Evolutionary conservation across 2,113 vertebrate species (phyloP).

Genomic region (Sciurus niger): DNA sequence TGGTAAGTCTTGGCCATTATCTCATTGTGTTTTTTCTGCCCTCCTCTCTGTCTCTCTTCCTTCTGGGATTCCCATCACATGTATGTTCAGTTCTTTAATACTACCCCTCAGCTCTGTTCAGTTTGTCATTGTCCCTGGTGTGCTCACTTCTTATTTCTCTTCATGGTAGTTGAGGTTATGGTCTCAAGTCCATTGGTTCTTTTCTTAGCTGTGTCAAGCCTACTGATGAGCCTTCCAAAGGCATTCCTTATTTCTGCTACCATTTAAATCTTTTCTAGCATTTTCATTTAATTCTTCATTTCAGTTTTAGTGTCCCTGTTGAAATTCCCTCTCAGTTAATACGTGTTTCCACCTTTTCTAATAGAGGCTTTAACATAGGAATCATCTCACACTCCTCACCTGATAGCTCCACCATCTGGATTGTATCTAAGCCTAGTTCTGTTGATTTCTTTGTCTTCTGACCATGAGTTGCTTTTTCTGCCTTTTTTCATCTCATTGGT

Average conservation of each 20-base stretch:
- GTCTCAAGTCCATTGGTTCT: neutral
- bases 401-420: neutral
- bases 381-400: neutral
- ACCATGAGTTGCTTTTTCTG: neutral
- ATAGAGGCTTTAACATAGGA: neutral
- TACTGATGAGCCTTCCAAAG: neutral
- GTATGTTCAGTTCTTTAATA: too few relatives aligned
- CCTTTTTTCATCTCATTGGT: too few relatives aligned
- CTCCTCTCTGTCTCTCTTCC: too few relatives aligned
- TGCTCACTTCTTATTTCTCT: neutral
- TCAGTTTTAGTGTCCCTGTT: neutral
- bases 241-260: neutral
- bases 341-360: neutral
- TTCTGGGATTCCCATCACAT: neutral
- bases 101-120: neutral
- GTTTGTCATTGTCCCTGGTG: neutral
- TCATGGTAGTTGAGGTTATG: fast-evolving
- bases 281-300: neutral
- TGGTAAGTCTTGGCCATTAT: neutral
- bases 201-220: neutral
- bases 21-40: neutral
- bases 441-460: neutral
- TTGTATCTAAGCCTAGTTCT: too few relatives aligned
- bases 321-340: neutral
- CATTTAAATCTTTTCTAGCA: neutral